Conservation (phyloP, 2,888 invertebrate genomes). For the Ptilodon capucinus region DNA sequence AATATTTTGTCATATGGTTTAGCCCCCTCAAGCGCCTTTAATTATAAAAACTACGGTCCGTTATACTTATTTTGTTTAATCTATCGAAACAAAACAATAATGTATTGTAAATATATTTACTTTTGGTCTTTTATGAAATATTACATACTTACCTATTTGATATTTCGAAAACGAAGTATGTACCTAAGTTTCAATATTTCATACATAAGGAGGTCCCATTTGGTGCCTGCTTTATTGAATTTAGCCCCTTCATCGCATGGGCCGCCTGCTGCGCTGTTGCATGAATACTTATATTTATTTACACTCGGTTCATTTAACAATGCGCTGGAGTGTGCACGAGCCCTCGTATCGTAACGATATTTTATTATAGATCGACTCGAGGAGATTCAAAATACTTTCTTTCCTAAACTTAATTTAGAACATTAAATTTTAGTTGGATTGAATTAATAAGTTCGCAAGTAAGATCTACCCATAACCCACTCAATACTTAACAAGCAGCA, state of each 20-base stretch:
- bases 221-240: constrained; percentile 65
- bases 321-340: constrained; percentile 64
- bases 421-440: neutral
- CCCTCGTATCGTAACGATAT: constrained; percentile 52
- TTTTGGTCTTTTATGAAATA: too few relatives aligned
- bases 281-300: constrained; percentile 80
- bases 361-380: constrained; percentile 44
- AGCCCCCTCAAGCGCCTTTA: too few relatives aligned
- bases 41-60: too few relatives aligned
- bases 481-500: too few relatives aligned
- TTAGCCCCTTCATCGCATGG: constrained; percentile 56
- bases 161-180: constrained; percentile 1
- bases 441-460: too few relatives aligned
- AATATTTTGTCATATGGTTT: too few relatives aligned
- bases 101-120: too few relatives aligned
- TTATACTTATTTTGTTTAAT: too few relatives aligned
- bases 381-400: constrained; percentile 12
- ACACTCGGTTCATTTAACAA: constrained; percentile 80
- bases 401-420: neutral
- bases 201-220: constrained; percentile 36
- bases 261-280: constrained; percentile 67
- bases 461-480: too few relatives aligned
- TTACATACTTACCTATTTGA: neutral
- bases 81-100: too few relatives aligned
- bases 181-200: constrained; percentile 14